Conservation (phyloP, 53 echinoderm and acorn worm genomes). For the Luidia sarsii region DNA sequence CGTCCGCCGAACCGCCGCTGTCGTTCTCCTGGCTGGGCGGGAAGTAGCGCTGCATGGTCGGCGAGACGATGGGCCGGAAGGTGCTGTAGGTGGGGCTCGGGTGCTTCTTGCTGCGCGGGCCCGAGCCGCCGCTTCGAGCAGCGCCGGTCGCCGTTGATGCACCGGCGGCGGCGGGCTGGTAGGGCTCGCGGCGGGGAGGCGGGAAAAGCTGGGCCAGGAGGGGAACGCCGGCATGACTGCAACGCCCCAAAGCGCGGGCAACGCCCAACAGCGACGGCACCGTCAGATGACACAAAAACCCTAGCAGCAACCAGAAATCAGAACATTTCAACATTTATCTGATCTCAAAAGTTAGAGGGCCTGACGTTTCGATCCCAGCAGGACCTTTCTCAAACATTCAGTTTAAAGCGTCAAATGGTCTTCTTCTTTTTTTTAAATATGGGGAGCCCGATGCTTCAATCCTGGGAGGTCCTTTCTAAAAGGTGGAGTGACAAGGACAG, state of each 20-base stretch:
- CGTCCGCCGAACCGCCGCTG: not conserved
- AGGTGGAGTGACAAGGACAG: no score
- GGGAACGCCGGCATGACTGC: constrained; percentile 50
- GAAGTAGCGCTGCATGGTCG: constrained; percentile 71
- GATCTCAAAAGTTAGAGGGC: no score
- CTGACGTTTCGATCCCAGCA: no score
- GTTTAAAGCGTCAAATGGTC: no score
- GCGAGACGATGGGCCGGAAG: constrained; percentile 93
- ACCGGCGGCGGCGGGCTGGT: not conserved
- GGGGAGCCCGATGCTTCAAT: no score
- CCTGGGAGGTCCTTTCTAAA: no score
- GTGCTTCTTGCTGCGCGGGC: constrained; percentile 12
- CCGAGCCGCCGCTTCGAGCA: no score
- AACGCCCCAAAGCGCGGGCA: constrained; percentile 76
- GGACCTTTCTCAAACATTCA: no score
- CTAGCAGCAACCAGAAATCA: constrained; percentile 39
- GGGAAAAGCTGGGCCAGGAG: constrained; percentile 85
- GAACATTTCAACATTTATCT: no score
- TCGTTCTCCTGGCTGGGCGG: not conserved
- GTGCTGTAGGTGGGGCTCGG: constrained; percentile 70
- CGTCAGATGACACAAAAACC: constrained; percentile 55
- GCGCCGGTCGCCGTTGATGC: no score
- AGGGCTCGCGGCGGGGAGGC: constrained; percentile 18
- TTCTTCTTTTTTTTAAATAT: no score
- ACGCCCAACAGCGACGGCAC: constrained; percentile 88